phyloP scores from a whole-genome alignment of 2,113 vertebrate genomes.

The Leucoraja erinaceus region DNA sequence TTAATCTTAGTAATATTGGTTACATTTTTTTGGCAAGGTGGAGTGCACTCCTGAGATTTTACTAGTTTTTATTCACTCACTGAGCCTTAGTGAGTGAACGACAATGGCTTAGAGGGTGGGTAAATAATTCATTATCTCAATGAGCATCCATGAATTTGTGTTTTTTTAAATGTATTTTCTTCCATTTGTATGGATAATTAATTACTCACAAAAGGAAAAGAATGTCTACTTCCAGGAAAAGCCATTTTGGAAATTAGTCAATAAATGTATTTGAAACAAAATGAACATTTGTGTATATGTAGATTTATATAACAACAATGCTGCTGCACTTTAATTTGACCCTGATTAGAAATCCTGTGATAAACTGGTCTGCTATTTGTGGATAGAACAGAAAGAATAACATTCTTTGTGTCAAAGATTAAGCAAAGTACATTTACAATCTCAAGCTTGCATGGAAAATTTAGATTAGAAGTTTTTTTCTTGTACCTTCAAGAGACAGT shows the following conservation, averaged over 20 bases:
- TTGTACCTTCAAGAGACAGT: neutral
- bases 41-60: neutral
- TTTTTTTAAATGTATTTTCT: no score
- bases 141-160: no score
- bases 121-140: no score
- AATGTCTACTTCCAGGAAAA: neutral
- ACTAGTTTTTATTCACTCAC: no score
- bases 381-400: neutral
- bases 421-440: neutral
- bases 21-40: neutral
- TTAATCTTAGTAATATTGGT: neutral
- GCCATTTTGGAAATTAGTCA: neutral
- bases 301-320: neutral
- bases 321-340: neutral
- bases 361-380: neutral
- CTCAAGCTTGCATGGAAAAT: neutral
- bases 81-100: no score
- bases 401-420: neutral
- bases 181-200: no score
- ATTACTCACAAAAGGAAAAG: no score
- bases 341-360: neutral
- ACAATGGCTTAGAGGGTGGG: no score
- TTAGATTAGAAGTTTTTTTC: neutral
- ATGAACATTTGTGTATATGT: neutral
- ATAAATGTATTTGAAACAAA: neutral